Percentiles rank a stretch among this genome's conserved stretches.
Conservation (phyloP, 2,113 vertebrate genomes). For the Lates calcarifer region DNA sequence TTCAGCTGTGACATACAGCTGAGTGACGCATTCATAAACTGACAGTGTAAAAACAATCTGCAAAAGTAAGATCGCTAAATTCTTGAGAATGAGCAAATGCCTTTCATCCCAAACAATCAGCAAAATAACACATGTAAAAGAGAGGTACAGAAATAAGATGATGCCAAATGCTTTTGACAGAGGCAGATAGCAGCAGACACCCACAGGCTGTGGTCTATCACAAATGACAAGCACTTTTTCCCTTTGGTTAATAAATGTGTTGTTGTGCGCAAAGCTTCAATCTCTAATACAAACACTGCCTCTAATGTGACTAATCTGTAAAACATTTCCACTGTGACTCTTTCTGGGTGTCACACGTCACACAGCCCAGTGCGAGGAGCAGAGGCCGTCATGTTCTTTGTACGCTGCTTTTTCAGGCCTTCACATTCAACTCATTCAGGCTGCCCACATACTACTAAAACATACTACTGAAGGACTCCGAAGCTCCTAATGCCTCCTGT, state of each 20-base stretch:
- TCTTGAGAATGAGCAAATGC: no score
- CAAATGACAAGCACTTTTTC: not conserved
- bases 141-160: no score
- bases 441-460: conserved; percentile 27
- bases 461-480: conserved; percentile 24
- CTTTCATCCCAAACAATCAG: no score
- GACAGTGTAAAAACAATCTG: no score
- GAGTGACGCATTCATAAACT: not conserved
- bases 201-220: not conserved
- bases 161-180: not conserved
- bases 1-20: not conserved
- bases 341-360: not conserved
- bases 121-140: no score
- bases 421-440: conserved; percentile 19
- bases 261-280: not conserved
- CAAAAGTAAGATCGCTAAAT: no score
- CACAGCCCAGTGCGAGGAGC: not conserved
- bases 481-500: conserved; percentile 43
- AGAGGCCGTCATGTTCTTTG: not conserved
- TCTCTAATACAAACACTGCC: conserved; percentile 2
- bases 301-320: not conserved
- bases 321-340: no score
- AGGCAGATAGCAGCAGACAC: not conserved
- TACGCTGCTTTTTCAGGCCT: not conserved
- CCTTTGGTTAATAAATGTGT: no score